Evolutionary conservation across 2,797 vertebrate species (phyloP).

Genomic region (Apogon hyalosoma): DNA sequence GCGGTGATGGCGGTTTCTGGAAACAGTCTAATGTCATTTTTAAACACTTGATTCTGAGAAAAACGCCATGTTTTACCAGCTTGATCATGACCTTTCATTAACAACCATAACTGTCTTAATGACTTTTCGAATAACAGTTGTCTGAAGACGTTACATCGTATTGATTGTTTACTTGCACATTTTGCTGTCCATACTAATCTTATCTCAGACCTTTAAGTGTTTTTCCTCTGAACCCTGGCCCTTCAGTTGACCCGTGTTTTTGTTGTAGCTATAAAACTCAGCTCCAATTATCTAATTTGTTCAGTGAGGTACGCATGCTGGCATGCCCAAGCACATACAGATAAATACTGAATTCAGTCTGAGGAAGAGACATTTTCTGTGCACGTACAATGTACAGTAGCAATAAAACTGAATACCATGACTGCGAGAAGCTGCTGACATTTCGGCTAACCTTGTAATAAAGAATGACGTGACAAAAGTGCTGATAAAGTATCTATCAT

Average conservation of each 20-base stretch:
- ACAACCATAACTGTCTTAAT: constrained; percentile 6
- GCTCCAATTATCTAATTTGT: background rate
- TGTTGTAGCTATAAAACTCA: constrained; percentile 1
- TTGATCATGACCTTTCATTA: constrained; percentile 5
- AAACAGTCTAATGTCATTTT: constrained; percentile 35
- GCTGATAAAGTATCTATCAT: constrained; percentile 66
- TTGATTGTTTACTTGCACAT: constrained; percentile 10
- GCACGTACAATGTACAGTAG: constrained; percentile 22
- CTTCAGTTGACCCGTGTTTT: constrained; percentile 8
- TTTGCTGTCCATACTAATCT: background rate
- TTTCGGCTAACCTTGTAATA: constrained; percentile 76
- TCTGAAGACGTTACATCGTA: background rate
- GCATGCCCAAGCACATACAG: background rate
- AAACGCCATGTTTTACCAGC: background rate
- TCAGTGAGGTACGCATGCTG: background rate
- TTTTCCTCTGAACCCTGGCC: background rate
- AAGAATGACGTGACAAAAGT: constrained; percentile 63
- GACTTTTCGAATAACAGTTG: background rate
- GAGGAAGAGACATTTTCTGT: constrained; percentile 24
- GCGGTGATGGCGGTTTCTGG: constrained; percentile 42
- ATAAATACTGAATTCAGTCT: constrained; percentile 19
- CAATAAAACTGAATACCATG: constrained; percentile 55
- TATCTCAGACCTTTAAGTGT: background rate
- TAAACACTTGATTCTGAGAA: constrained; percentile 23
- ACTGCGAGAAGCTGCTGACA: constrained; percentile 62